phyloP scores from a whole-genome alignment of 2,797 vertebrate species.

The Amniataba percoides region DNA sequence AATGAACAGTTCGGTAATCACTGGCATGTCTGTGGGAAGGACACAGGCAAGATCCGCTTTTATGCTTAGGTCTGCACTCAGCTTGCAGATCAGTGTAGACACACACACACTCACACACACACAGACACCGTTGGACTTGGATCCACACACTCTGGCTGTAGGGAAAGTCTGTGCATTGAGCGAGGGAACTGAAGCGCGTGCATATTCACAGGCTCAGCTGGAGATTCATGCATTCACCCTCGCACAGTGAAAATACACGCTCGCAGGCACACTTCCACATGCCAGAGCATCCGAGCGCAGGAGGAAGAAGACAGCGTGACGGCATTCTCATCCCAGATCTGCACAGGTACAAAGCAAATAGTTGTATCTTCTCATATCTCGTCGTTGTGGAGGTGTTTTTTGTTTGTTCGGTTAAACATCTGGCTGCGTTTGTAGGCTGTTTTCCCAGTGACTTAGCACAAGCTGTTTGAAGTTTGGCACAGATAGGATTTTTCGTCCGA shows the following conservation, averaged over 20 bases:
- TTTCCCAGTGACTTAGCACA: slow-evolving; percentile 17
- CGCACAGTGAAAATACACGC: slow-evolving; percentile 57
- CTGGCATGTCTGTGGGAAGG: slow-evolving; percentile 71
- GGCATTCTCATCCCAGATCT: slow-evolving; percentile 50
- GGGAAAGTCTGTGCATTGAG: slow-evolving; percentile 71
- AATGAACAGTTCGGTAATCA: slow-evolving; percentile 70
- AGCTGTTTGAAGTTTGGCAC: slow-evolving; percentile 47
- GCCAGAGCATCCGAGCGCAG: slow-evolving; percentile 67
- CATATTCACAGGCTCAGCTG: slow-evolving; percentile 68
- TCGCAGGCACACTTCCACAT: slow-evolving; percentile 63
- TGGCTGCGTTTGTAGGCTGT: slow-evolving; percentile 29
- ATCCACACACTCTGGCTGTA: slow-evolving; percentile 54
- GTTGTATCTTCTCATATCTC: slow-evolving; percentile 28
- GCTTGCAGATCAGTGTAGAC: slow-evolving; percentile 69
- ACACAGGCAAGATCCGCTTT: slow-evolving; percentile 78
- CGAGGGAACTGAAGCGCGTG: slow-evolving; percentile 63
- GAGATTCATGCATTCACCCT: slow-evolving; percentile 56
- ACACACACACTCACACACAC: slow-evolving; percentile 31
- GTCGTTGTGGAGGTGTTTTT: not conserved
- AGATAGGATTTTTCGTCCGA: slow-evolving; percentile 25
- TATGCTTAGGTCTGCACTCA: slow-evolving; percentile 84
- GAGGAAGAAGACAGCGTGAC: slow-evolving; percentile 61
- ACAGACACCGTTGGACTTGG: slow-evolving; percentile 41
- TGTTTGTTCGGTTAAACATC: slow-evolving; percentile 8
- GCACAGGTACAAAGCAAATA: slow-evolving; percentile 75